A percentile compares a stretch with the other conserved stretches of the same genome.
phyloP scores from a whole-genome alignment of 2,113 vertebrate genomes.

The Sylvilagus bachmani region DNA sequence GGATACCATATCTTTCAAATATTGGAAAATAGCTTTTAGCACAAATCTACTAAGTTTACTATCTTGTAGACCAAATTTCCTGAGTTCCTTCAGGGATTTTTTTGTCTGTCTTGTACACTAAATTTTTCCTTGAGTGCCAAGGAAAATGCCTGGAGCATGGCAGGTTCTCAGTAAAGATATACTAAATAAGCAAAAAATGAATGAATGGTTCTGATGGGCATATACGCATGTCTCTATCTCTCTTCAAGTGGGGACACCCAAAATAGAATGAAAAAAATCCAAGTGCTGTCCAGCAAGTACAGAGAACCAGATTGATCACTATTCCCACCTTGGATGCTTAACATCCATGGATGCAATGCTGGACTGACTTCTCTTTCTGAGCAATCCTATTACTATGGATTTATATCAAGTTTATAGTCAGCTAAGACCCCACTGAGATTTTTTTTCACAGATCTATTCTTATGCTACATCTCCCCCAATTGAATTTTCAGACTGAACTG shows the following conservation, averaged over 20 bases:
- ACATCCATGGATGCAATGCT: slow-evolving; percentile 1
- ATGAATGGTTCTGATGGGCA: not conserved
- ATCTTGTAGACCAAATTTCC: not conserved
- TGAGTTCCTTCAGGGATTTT: not conserved
- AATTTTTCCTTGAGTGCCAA: not conserved
- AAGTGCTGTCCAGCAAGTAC: not conserved
- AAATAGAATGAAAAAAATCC: not conserved
- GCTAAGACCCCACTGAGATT: slow-evolving; percentile 42
- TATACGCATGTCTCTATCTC: not conserved
- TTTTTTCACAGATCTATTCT: slow-evolving; percentile 56
- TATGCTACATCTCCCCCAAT: slow-evolving; percentile 64
- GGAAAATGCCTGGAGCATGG: not conserved
- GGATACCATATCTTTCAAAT: not conserved
- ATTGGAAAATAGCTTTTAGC: not conserved
- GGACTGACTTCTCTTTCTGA: slow-evolving; percentile 48
- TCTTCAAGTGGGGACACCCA: not conserved
- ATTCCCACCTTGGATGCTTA: not conserved
- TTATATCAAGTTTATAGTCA: slow-evolving; percentile 64
- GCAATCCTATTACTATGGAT: slow-evolving; percentile 61
- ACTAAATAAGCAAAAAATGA: not conserved
- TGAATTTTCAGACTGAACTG: slow-evolving; percentile 72
- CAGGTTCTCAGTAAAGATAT: not conserved
- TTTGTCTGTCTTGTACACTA: not conserved
- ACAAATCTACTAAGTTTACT: not conserved
- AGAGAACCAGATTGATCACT: not conserved